Base-by-base conservation (phyloP, 2,888 invertebrate species). In the Catocala fraxini region DNA sequence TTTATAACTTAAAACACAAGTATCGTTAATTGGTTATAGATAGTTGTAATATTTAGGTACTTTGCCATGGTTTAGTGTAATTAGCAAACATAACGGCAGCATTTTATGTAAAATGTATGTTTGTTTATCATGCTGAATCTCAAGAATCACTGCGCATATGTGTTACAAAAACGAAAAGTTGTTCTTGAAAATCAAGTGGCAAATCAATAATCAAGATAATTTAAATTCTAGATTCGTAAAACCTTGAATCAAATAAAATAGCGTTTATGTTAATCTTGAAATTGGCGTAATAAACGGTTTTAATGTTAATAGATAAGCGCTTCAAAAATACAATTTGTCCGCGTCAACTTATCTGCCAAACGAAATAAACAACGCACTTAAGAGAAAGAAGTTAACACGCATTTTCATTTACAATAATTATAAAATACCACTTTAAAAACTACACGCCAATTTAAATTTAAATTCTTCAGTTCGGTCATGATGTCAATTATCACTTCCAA, bases 401-500 rank as follows among this genome's bases (percentile, higher is more conserved):
- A 48, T 63, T 45, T 52, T 56, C 34, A 52, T 51, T 42, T 45
- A 61, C 57, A 66, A 67, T 56, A 60, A 73, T 79, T 67, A 74
- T 68, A 74, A 65, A 65, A 65, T 68, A 56, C 56, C 63, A 61
- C 57, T 46, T 59, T 64, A 63, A 71, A 82, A 79, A 73, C 75
- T 77, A 78, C 77, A 87, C 84, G 89, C 87, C 85, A 89, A 89
- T 88, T 89, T 90, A 89, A 88, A 86, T 86, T 84, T 82, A 81
- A 82, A 89, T 88, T 88, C 86, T 77, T 78, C 73, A 75, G 87
- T 82, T 87, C 85, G 81, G 87, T 90, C 90, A 91, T 93, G 92
- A 93, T 93, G 88, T 91, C 92, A 93, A 93, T 93, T 93, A 93
- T 93, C 93, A 93, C 93, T 86, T 91, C 84, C 71, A 88, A 85